Evolutionary conservation across 2,888 invertebrate genomes (phyloP).

Genomic region (Mythimna impura): DNA sequence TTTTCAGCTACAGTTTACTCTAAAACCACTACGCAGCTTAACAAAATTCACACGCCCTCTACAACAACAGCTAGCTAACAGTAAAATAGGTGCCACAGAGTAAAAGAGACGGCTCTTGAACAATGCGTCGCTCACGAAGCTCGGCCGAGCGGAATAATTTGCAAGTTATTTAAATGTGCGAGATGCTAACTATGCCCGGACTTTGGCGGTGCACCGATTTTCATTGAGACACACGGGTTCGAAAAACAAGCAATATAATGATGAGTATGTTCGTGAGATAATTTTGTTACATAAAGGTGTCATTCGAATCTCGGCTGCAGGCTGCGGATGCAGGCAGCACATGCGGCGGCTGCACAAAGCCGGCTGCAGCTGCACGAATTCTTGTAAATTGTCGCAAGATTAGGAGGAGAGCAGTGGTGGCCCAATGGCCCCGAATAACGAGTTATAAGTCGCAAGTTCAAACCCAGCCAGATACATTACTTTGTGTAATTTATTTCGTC

Average conservation of each 20-base stretch:
- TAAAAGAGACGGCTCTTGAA: constrained; percentile 64
- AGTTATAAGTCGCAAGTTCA: no score
- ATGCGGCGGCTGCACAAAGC: no score
- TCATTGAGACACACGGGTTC: constrained; percentile 47
- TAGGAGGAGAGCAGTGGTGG: no score
- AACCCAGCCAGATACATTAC: no score
- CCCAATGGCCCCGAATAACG: no score
- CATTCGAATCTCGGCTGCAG: no score
- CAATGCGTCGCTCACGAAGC: constrained; percentile 62
- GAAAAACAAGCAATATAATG: not conserved
- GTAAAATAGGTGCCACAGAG: constrained; percentile 58
- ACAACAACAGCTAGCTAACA: constrained; percentile 23
- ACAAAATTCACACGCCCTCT: constrained; percentile 18
- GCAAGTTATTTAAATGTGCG: constrained; percentile 76
- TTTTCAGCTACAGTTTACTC: not conserved
- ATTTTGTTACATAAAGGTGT: no score
- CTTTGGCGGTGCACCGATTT: constrained; percentile 68
- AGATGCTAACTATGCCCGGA: constrained; percentile 71
- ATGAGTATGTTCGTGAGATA: not conserved
- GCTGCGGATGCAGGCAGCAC: no score
- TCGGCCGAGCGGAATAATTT: constrained; percentile 69
- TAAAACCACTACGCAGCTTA: not conserved
- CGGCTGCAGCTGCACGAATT: no score
- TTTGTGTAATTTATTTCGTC: no score
- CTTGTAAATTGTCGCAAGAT: no score